phyloP scores from a whole-genome alignment of 2,797 vertebrate species.

The Anableps anableps region DNA sequence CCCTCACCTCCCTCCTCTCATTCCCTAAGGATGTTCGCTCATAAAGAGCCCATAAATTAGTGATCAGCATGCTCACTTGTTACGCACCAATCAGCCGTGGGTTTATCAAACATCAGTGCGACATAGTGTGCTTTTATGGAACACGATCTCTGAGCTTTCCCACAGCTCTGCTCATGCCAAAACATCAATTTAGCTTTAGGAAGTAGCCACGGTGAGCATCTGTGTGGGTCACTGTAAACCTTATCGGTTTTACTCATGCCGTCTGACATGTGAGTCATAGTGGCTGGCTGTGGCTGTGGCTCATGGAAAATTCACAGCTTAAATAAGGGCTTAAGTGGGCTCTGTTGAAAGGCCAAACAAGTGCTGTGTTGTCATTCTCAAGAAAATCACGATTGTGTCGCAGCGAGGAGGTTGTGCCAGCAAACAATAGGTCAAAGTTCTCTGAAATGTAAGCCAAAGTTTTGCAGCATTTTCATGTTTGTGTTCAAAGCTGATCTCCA shows the following conservation, averaged over 20 bases:
- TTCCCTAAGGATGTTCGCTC: conserved; percentile 70
- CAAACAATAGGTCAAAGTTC: conserved; percentile 6
- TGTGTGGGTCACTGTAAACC: conserved; percentile 24
- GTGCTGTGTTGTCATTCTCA: conserved; percentile 54
- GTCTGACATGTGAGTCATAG: conserved; percentile 65
- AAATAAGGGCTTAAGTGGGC: conserved; percentile 57
- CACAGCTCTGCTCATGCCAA: conserved; percentile 41
- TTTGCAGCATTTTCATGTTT: conserved; percentile 1
- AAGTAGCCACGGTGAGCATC: conserved; percentile 29
- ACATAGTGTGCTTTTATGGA: conserved; percentile 46
- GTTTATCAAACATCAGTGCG: conserved; percentile 17
- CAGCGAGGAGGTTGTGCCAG: conserved; percentile 19
- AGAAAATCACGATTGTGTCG: conserved; percentile 36
- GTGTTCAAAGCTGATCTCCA: background rate
- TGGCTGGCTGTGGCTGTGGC: conserved; percentile 42
- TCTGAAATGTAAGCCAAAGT: background rate
- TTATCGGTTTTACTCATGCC: conserved; percentile 62
- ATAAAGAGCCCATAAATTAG: conserved; percentile 73
- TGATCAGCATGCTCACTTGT: conserved; percentile 73
- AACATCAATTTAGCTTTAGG: conserved; percentile 56
- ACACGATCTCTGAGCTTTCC: conserved; percentile 37
- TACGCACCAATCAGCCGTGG: conserved; percentile 35
- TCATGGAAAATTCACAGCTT: conserved; percentile 67
- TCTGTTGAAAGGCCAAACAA: conserved; percentile 41
- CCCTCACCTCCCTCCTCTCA: conserved; percentile 52